Conservation (phyloP, 2,113 vertebrate species). For the Zapornia atra region DNA sequence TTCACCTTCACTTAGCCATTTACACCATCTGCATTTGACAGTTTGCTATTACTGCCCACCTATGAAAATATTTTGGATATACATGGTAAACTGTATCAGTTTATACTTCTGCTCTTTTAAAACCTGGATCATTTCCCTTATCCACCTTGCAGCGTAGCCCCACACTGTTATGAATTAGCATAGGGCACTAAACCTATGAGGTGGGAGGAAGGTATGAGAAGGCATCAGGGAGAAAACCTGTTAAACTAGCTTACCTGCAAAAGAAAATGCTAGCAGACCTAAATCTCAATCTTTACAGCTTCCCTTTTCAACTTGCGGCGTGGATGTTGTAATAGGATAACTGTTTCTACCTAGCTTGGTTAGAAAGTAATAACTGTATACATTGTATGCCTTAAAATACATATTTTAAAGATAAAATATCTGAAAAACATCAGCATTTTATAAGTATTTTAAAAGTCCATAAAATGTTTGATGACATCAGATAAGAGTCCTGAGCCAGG, state of each 20-base stretch:
- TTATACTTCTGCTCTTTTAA: background rate
- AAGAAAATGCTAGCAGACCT: background rate
- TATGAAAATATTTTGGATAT: background rate
- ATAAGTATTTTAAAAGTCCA: background rate
- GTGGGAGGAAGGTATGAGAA: background rate
- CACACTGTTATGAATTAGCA: background rate
- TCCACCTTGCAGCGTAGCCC: background rate
- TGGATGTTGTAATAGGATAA: background rate
- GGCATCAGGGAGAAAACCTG: background rate
- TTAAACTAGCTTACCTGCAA: background rate
- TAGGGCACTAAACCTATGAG: background rate
- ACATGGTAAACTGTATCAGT: background rate
- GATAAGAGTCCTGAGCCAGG: accelerated
- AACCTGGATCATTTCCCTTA: background rate
- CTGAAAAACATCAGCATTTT: background rate
- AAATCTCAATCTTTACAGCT: background rate
- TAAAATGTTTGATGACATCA: background rate
- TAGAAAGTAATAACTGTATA: background rate
- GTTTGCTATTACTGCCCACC: background rate
- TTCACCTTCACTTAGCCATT: background rate
- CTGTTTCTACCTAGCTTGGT: background rate
- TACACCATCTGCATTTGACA: background rate
- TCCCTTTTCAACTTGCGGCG: background rate
- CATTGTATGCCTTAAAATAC: background rate
- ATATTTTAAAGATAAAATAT: background rate